Evolutionary conservation across 1,140 invertebrate species (phyloP).

Genomic region (Apocrypta bakeri): DNA sequence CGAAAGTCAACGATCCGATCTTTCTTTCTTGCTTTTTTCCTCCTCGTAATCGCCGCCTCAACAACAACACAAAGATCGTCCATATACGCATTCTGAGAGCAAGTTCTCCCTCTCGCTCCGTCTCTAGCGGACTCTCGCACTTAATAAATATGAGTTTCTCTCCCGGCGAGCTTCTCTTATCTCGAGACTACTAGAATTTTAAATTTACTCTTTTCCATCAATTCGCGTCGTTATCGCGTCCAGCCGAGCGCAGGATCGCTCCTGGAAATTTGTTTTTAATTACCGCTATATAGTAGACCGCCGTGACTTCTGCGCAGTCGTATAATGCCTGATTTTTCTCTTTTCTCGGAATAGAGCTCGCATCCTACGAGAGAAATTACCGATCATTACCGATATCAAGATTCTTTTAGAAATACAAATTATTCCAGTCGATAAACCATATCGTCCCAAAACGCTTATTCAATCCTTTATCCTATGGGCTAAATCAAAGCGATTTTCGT

Average conservation of each 20-base stretch:
- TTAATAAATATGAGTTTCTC: slow-evolving; percentile 47
- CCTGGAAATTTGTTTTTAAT: slow-evolving; percentile 44
- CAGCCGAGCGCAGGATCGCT: slow-evolving; percentile 18
- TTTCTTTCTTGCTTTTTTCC: slow-evolving; percentile 38
- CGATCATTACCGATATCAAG: not conserved
- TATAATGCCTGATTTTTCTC: not conserved
- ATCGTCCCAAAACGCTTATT: not conserved
- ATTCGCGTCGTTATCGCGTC: slow-evolving; percentile 40
- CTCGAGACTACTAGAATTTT: slow-evolving; percentile 48
- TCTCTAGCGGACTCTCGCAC: slow-evolving; percentile 37
- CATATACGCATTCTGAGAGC: slow-evolving; percentile 5
- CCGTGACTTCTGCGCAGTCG: too few relatives aligned
- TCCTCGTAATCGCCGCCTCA: slow-evolving; percentile 14
- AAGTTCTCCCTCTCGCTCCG: not conserved
- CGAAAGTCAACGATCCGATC: slow-evolving; percentile 67
- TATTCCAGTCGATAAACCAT: not conserved
- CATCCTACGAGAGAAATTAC: not conserved
- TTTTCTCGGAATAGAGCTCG: not conserved
- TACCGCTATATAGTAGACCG: not conserved
- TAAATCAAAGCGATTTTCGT: not conserved
- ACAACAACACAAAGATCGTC: not conserved
- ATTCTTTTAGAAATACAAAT: not conserved
- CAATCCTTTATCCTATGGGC: not conserved
- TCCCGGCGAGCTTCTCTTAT: slow-evolving; percentile 11
- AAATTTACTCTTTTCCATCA: slow-evolving; percentile 48